Conservation (phyloP, 1,140 invertebrate genomes). For the Heliothis subflexa region DNA sequence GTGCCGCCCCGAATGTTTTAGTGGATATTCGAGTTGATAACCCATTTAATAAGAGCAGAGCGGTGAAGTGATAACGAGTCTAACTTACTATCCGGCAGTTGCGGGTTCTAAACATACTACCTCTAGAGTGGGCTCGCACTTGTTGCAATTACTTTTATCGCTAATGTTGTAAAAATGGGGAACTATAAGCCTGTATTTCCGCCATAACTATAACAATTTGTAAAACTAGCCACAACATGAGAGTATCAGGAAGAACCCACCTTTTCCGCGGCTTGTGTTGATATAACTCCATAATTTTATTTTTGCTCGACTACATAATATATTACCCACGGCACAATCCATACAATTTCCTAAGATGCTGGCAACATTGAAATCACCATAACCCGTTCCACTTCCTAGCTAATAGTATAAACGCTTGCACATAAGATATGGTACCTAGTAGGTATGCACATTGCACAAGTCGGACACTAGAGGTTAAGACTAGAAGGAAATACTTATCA, state of each 20-base stretch:
- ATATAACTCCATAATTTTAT: no score
- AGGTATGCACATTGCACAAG: not conserved
- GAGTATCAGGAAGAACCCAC: no score
- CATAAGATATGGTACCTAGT: no score
- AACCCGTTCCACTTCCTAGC: slow-evolving; percentile 2
- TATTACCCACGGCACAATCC: not conserved
- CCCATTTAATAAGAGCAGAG: slow-evolving; percentile 4
- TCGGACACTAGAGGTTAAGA: not conserved
- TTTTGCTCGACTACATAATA: no score
- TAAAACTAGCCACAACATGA: no score
- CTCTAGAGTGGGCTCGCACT: no score
- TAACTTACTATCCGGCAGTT: not conserved
- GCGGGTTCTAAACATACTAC: no score
- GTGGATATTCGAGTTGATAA: slow-evolving; percentile 2
- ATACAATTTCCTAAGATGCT: not conserved
- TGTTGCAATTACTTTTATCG: no score
- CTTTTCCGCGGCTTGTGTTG: no score
- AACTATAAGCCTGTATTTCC: no score
- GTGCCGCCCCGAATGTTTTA: not conserved
- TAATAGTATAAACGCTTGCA: not conserved
- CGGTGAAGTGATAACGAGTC: not conserved
- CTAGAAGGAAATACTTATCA: slow-evolving; percentile 23
- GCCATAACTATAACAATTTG: no score
- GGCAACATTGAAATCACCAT: slow-evolving; percentile 16
- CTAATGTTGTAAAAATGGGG: no score